Conservation (phyloP, 2,113 vertebrate genomes). For the Vombatus ursinus region DNA sequence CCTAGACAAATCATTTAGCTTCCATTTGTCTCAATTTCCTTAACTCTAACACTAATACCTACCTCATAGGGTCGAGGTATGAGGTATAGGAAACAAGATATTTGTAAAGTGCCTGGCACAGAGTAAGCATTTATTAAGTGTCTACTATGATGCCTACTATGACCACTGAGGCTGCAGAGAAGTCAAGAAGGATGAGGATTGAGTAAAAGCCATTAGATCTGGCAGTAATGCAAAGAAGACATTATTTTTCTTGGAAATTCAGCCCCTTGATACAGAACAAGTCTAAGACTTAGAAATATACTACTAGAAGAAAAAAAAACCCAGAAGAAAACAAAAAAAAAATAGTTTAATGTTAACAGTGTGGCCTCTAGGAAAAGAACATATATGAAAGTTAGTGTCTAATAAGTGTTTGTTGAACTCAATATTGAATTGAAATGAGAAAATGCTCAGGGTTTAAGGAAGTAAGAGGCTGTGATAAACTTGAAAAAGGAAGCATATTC, state of each 20-base stretch:
- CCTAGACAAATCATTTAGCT: background rate
- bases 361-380: background rate
- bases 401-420: background rate
- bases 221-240: background rate
- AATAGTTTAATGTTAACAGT: background rate
- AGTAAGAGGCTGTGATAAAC: constrained; percentile 67
- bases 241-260: background rate
- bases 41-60: background rate
- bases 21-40: background rate
- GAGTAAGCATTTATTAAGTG: background rate
- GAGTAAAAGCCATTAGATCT: background rate
- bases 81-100: background rate
- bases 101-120: background rate
- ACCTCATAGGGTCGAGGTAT: background rate
- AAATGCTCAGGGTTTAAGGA: constrained; percentile 38
- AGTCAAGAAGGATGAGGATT: background rate
- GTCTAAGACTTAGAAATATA: background rate
- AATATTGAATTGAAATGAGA: background rate
- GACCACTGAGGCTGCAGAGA: background rate
- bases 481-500: constrained; percentile 68
- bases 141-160: too few relatives aligned
- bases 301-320: background rate
- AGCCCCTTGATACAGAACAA: background rate
- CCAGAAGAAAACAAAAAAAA: background rate
- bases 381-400: background rate